Evolutionary conservation across 2,888 invertebrate species (phyloP).

Genomic region (Mythimna impura): DNA sequence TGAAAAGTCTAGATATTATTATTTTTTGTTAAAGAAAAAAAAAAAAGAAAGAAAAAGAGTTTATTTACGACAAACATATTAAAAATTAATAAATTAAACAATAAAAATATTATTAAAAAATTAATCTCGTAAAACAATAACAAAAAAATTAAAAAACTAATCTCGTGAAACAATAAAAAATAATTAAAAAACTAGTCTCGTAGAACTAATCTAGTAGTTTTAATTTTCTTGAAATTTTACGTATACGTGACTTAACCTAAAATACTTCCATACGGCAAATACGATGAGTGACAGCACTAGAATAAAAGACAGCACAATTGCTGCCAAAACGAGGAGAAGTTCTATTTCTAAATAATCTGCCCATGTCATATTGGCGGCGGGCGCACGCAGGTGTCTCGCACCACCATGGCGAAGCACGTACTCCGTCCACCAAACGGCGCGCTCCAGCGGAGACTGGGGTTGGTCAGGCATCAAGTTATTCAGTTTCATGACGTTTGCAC

Average conservation of each 20-base stretch:
- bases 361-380: constrained; percentile 72
- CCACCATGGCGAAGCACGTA: constrained; percentile 79
- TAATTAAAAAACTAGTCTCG: too few relatives aligned
- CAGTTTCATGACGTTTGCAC: neutral
- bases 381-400: constrained; percentile 78
- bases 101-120: too few relatives aligned
- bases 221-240: too few relatives aligned
- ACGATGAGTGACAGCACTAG: neutral
- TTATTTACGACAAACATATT: too few relatives aligned
- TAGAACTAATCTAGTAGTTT: neutral
- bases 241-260: neutral
- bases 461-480: constrained; percentile 72
- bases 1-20: too few relatives aligned
- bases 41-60: too few relatives aligned
- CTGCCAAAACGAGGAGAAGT: neutral
- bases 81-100: too few relatives aligned
- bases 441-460: constrained; percentile 77
- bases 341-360: constrained; percentile 53
- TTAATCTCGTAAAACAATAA: too few relatives aligned
- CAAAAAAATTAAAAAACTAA: too few relatives aligned
- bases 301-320: neutral
- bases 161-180: too few relatives aligned
- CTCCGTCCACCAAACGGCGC: constrained; percentile 84
- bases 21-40: too few relatives aligned
- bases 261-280: neutral